Percentiles rank a stretch among this genome's conserved stretches.
phyloP scores from a whole-genome alignment of 2,113 vertebrate species.

The Eurypyga helias region DNA sequence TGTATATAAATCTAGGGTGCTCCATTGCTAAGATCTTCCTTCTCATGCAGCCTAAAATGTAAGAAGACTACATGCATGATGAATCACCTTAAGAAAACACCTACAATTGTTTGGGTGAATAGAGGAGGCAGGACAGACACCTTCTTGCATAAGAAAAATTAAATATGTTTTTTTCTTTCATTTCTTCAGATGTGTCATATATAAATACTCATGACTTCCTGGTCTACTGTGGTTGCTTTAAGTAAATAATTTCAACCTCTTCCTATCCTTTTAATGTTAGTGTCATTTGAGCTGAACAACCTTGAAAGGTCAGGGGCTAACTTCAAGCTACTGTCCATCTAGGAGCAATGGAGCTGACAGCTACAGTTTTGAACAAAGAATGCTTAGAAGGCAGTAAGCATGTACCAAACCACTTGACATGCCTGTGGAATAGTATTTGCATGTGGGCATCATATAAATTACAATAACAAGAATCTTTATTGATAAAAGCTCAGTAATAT shows the following conservation, averaged over 20 bases:
- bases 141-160: not conserved
- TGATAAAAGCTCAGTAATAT: not conserved
- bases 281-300: not conserved
- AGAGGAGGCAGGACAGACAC: not conserved
- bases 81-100: not conserved
- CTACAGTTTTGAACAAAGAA: not conserved
- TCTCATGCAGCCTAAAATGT: not conserved
- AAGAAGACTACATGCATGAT: not conserved
- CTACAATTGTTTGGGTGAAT: not conserved
- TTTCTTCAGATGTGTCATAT: not conserved
- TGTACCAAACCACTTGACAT: not conserved
- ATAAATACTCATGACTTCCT: not conserved
- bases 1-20: not conserved
- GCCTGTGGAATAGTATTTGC: not conserved
- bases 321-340: not conserved
- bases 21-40: not conserved
- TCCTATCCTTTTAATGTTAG: not conserved
- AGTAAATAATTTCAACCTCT: not conserved
- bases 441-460: not conserved
- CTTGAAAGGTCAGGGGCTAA: not conserved
- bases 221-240: not conserved
- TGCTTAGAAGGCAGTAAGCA: not conserved
- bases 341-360: fast-evolving
- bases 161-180: not conserved
- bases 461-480: not conserved